Conservation (phyloP, 2,888 invertebrate species). For the Drosophila paracracens region DNA sequence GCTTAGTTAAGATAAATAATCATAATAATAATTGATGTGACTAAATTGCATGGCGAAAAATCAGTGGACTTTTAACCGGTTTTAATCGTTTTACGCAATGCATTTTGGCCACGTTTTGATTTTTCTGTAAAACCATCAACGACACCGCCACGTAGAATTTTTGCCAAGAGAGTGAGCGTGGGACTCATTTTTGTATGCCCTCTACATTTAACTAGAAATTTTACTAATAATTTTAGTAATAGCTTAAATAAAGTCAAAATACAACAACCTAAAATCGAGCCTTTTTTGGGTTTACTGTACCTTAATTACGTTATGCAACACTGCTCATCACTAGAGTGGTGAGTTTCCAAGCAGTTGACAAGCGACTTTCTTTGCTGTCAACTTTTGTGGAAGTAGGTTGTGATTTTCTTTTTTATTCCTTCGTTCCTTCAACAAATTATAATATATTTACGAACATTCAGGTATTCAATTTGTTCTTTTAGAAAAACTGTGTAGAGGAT, state of each 20-base stretch:
- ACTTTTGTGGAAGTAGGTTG: slow-evolving; percentile 29
- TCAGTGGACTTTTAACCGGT: background rate
- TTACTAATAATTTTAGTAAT: slow-evolving; percentile 75
- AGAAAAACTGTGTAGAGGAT: slow-evolving; percentile 18
- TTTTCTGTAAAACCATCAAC: slow-evolving; percentile 37
- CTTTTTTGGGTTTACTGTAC: background rate
- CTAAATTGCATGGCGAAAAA: slow-evolving; percentile 50
- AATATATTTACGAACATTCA: slow-evolving; percentile 29
- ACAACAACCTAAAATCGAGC: slow-evolving; percentile 4
- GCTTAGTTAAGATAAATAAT: slow-evolving; percentile 47
- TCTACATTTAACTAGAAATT: slow-evolving; percentile 68
- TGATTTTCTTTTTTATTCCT: background rate
- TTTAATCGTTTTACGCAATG: slow-evolving; percentile 32
- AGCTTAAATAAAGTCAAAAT: slow-evolving; percentile 65
- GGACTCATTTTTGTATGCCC: slow-evolving; percentile 59
- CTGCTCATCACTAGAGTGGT: slow-evolving; percentile 19
- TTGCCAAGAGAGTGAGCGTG: slow-evolving; percentile 67
- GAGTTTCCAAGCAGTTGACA: slow-evolving; percentile 18
- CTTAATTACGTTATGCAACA: slow-evolving; percentile 24
- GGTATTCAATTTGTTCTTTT: slow-evolving; percentile 24
- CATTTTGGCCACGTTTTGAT: slow-evolving; percentile 42
- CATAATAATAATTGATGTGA: slow-evolving; percentile 25
- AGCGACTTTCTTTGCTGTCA: slow-evolving; percentile 39
- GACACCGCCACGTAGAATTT: slow-evolving; percentile 50
- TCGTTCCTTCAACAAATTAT: background rate